Percentiles rank a stretch among this genome's conserved stretches.
Evolutionary conservation across 2,888 invertebrate species (phyloP).

Genomic region (Tenthredo notha): DNA sequence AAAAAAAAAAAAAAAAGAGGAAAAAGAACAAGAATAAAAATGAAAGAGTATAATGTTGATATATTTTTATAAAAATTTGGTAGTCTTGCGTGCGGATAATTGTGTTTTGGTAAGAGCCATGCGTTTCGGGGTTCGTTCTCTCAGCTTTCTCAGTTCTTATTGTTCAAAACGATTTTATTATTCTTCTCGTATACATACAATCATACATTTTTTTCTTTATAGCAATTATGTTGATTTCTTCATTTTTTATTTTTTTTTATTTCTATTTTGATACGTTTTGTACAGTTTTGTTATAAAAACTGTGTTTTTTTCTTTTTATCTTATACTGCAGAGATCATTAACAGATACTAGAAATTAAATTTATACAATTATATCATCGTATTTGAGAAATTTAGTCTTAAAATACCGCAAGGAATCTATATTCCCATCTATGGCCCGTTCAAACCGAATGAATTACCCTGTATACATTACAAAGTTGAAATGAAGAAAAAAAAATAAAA

Average conservation of each 20-base stretch:
- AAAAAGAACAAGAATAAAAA: neutral
- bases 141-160: neutral
- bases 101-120: neutral
- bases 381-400: no score
- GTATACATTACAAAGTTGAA: neutral
- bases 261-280: neutral
- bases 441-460: neutral
- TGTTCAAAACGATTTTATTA: neutral
- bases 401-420: no score
- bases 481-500: no score
- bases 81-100: constrained; percentile 25
- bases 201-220: neutral
- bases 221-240: neutral
- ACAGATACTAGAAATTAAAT: no score
- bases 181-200: neutral
- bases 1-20: neutral
- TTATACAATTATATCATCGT: neutral
- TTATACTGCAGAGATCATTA: no score
- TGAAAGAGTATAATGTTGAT: neutral
- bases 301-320: no score
- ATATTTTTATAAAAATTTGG: constrained; percentile 17
- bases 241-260: neutral
- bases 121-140: neutral
- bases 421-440: no score
- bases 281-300: no score